Base-by-base conservation (phyloP, 2,888 invertebrate genomes). In the Tetragnatha montana region DNA sequence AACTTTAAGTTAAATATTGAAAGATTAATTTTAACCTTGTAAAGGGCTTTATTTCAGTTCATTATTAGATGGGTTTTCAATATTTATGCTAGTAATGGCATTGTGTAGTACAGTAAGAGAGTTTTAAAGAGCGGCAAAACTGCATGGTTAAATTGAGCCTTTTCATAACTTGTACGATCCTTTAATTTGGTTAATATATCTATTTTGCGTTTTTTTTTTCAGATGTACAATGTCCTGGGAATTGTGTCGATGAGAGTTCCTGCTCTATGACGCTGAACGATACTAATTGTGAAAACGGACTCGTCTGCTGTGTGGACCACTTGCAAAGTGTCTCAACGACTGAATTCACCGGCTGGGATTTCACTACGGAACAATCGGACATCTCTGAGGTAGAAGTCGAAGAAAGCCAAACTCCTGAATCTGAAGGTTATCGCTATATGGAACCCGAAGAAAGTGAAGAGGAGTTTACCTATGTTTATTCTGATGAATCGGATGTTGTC, bases 301-400 rank as follows among this genome's bases (percentile, higher is more conserved):
- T 73, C 12, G 80, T 74, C 6, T 86, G 86, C 47, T 86, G 86
- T n/a, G 17, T 80, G 14, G 86, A 86, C 49, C 71, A 78, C 21
- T 47, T 70, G 14, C 70, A 51, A 70, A 69, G 49, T 12, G 51
- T 78, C 7, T 22, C 70, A 10, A 17, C 51, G 35, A 70, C 78
- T 17, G 78, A 85, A 19, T 82, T 82, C 17, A 60, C 82, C 2
- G 51, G 51, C 17, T 69, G 19, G 60, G 60, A 69, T 22, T 51
- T n/a, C 22, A 51, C 78, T 22, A 35, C 85, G n/a, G 2, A 21
- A 12, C n/a, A 19, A 19, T 47, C 14, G 17, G 19, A 50, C 22
- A 35, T 35, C 22, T 8, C 21, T 8, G 75, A 50, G 19, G 51
- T 19, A 0, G n/a, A 49, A 0, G 12, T 17, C 0, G 73, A 35